A percentile compares a stretch with the other conserved stretches of the same genome.
phyloP scores from a whole-genome alignment of 2,888 invertebrate genomes.

The Lithophane ornitopus region DNA sequence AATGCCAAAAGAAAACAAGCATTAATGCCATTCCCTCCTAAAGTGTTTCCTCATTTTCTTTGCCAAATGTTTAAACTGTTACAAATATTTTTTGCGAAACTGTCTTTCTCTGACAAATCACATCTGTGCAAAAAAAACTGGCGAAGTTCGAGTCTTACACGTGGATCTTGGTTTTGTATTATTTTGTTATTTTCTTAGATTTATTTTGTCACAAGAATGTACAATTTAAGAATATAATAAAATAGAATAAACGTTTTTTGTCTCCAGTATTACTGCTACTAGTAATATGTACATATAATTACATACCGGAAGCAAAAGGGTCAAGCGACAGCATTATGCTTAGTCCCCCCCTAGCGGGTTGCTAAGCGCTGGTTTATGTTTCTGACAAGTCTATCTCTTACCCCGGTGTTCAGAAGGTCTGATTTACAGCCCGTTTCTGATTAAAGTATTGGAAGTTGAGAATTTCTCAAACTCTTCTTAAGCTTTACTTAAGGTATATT shows the following conservation, averaged over 20 bases:
- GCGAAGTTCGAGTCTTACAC: background rate
- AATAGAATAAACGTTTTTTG: too few species aligned
- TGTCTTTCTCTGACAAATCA: conserved; percentile 35
- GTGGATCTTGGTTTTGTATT: background rate
- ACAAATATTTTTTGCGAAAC: conserved; percentile 31
- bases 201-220: background rate
- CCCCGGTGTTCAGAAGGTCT: background rate
- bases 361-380: background rate
- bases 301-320: too few species aligned
- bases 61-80: conserved; percentile 23
- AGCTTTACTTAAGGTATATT: too few species aligned
- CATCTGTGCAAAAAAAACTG: conserved; percentile 21
- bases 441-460: too few species aligned
- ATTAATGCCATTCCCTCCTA: background rate
- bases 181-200: conserved; percentile 19
- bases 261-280: too few species aligned
- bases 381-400: background rate
- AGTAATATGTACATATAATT: too few species aligned
- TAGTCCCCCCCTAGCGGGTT: too few species aligned
- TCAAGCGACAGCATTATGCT: too few species aligned
- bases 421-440: too few species aligned
- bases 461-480: too few species aligned
- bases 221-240: background rate
- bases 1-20: background rate
- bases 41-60: conserved; percentile 22